Evolutionary conservation across 1,140 invertebrate species (phyloP).

Genomic region (Bombus cullumanus): DNA sequence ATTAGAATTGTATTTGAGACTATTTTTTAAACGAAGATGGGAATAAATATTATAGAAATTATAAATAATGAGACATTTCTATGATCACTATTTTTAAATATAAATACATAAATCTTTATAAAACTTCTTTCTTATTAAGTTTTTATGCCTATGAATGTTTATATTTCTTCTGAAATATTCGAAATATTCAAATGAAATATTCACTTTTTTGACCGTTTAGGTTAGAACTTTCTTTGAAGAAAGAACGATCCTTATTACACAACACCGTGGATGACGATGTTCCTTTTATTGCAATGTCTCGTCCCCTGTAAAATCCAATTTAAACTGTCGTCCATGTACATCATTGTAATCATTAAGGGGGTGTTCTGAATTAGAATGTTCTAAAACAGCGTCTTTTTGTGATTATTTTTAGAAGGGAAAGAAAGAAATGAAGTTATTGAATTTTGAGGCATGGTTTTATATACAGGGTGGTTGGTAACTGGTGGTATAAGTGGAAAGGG

Average conservation of each 20-base stretch:
- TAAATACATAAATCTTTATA: too few relatives aligned
- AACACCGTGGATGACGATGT: not conserved
- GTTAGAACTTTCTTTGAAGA: not conserved
- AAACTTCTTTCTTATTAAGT: too few relatives aligned
- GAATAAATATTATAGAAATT: not conserved
- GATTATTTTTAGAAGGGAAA: too few relatives aligned
- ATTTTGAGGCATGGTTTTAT: too few relatives aligned
- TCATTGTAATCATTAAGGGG: conserved; percentile 26
- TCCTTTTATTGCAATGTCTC: conserved; percentile 7
- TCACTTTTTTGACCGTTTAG: not conserved
- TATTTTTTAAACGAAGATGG: not conserved
- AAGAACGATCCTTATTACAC: not conserved
- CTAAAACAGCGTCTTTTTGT: too few relatives aligned
- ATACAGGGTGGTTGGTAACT: too few relatives aligned
- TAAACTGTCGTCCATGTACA: not conserved
- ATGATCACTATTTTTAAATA: too few relatives aligned
- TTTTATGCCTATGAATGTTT: too few relatives aligned
- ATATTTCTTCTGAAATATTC: too few relatives aligned
- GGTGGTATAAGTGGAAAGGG: too few relatives aligned
- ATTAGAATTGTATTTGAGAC: too few relatives aligned
- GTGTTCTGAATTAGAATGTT: not conserved
- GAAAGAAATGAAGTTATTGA: too few relatives aligned
- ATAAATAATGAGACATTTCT: not conserved
- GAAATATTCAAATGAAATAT: not conserved
- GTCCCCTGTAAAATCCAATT: conserved; percentile 17